Conservation (phyloP, 2,888 invertebrate genomes). For the Julus scandinavius region DNA sequence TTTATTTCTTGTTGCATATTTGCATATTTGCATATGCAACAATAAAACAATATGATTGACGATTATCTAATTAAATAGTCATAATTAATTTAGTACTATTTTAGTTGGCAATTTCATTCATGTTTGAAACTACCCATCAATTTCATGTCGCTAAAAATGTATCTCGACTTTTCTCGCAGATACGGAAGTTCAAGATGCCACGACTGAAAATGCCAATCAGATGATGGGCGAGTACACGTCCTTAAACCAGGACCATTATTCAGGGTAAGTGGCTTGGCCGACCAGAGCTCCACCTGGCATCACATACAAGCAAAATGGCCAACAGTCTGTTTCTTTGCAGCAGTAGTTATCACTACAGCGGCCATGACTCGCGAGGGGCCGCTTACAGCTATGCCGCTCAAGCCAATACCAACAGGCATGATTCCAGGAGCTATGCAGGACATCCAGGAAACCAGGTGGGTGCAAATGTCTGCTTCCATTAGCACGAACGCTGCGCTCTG, state of each 20-base stretch:
- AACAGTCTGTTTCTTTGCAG: neutral
- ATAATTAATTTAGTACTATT: too few relatives aligned
- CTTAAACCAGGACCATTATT: constrained; percentile 33
- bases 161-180: neutral
- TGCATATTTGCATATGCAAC: too few relatives aligned
- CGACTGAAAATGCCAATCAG: neutral
- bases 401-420: constrained; percentile 6
- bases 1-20: too few relatives aligned
- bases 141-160: too few relatives aligned
- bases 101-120: too few relatives aligned
- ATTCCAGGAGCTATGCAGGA: neutral
- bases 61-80: too few relatives aligned
- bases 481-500: neutral
- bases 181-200: constrained; percentile 3
- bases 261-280: neutral
- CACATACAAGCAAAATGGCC: neutral
- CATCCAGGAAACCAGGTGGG: constrained; percentile 16
- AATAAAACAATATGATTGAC: too few relatives aligned
- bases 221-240: constrained; percentile 48
- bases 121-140: too few relatives aligned
- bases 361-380: neutral
- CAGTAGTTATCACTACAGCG: constrained; percentile 30
- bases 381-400: neutral
- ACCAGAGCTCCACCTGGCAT: neutral
- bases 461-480: neutral